Base-by-base conservation (phyloP, 1,140 invertebrate genomes). In the Drosophila santomea region DNA sequence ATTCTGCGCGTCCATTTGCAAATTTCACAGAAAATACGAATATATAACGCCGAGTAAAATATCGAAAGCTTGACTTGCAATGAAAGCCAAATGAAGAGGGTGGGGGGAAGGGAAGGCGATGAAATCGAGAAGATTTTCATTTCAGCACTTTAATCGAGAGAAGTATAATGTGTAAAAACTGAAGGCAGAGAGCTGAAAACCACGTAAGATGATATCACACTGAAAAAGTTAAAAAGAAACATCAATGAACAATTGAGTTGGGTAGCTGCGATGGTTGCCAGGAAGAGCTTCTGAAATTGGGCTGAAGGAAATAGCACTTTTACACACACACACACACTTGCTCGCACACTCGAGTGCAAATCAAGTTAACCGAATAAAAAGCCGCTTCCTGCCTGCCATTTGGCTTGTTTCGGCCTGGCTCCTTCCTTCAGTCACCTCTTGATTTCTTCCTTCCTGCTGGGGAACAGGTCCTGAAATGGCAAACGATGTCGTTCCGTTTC, bases 361-460 rank as follows among this genome's bases (percentile, higher is more conserved):
- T 88, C 83, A 88, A 88, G 83, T 88, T 88, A 88, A 74, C 73
- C 59, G 38, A 54, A 76, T 51, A 75, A 71, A 78, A 76, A 68
- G 62, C 74, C 54, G 72, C 76, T 61, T 62, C 51, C 57, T 74
- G 60, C 47, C 51, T 41, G 74, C 80, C 75, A 85, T 80, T 85
- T 81, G 82, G 82, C 71, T 74, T 74, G 72, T 75, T 75, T 73
- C 68, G 68, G 56, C 39, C 66, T 56, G 77, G 80, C 58, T 78
- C 54, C 74, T 62, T 59, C 60, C 74, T 64, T 55, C 59, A 43
- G 23, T 54, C 61, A 69, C 83, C 73, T 54, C 79, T 83, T 88
- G 83, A 88, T 88, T 88, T 88, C 84, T 89, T 88, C 83, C 83
- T 88, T 88, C 83, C 81, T 83, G 67, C 52, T 52, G 59, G 60